phyloP scores from a whole-genome alignment of 92 coral and sea anemone genomes.

The Palythoa caribaeorum region DNA sequence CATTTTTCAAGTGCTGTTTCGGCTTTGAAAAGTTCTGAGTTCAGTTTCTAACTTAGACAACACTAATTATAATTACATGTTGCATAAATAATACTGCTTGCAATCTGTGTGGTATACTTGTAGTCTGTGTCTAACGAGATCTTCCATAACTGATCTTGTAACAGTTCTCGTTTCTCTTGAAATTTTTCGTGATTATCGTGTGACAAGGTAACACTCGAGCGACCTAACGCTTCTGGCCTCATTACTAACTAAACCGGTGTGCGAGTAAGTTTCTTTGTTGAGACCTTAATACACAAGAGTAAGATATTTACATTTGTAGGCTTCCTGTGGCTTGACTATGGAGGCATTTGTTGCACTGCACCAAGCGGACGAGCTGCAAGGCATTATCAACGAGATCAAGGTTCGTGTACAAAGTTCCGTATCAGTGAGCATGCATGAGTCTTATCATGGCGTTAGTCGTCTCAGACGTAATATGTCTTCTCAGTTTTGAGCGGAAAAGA shows the following conservation, averaged over 20 bases:
- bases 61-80: neutral
- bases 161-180: neutral
- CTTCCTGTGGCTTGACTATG: slow-evolving; percentile 78
- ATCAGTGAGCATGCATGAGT: neutral
- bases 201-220: neutral
- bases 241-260: neutral
- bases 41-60: neutral
- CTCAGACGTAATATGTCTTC: too few relatives aligned
- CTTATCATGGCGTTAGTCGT: too few relatives aligned
- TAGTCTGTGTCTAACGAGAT: neutral
- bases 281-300: neutral
- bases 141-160: neutral
- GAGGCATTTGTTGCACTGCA: slow-evolving; percentile 88
- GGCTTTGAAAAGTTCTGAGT: neutral
- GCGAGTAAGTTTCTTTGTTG: neutral
- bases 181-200: neutral
- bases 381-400: slow-evolving; percentile 88
- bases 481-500: too few relatives aligned
- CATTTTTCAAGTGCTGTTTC: neutral
- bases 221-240: neutral
- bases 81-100: neutral
- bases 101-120: neutral
- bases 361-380: slow-evolving; percentile 89
- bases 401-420: slow-evolving; percentile 37
- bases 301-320: slow-evolving; percentile 52